These are phyloP conservation scores for Macrocentrus cingulum DNA, from an alignment of 1,140 invertebrate species.

Conservation along the genomic window DNA sequence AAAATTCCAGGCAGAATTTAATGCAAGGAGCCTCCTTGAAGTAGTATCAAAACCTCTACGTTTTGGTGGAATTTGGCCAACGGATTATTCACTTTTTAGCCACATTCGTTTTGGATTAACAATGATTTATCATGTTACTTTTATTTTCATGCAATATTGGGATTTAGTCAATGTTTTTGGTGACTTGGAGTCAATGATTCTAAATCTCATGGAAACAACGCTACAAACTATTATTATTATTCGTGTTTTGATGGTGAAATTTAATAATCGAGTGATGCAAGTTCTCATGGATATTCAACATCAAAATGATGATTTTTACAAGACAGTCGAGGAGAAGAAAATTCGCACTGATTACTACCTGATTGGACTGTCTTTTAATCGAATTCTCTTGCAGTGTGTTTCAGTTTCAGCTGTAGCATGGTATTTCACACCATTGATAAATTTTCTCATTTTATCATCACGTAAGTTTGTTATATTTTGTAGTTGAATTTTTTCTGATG, in stretches of 20 bases:
- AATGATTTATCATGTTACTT: background rate
- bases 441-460: background rate
- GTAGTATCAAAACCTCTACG: no score
- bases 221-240: background rate
- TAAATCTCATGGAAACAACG: background rate
- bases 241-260: background rate
- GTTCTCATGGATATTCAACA: background rate
- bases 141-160: background rate
- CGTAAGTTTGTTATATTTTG: no score
- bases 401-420: background rate
- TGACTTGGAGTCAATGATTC: background rate
- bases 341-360: background rate
- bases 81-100: background rate
- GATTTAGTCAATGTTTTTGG: constrained; percentile 9
- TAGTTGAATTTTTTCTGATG: no score
- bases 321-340: background rate
- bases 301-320: background rate
- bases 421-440: background rate
- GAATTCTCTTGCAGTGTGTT: background rate
- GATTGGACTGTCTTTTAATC: background rate
- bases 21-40: no score
- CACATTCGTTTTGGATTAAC: background rate
- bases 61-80: background rate
- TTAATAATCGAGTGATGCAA: background rate
- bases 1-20: no score